Evolutionary conservation across 2,113 vertebrate species (phyloP), one percentile per base, ranked within the genome.

Genomic region (Hippocampus barbouri): DNA sequence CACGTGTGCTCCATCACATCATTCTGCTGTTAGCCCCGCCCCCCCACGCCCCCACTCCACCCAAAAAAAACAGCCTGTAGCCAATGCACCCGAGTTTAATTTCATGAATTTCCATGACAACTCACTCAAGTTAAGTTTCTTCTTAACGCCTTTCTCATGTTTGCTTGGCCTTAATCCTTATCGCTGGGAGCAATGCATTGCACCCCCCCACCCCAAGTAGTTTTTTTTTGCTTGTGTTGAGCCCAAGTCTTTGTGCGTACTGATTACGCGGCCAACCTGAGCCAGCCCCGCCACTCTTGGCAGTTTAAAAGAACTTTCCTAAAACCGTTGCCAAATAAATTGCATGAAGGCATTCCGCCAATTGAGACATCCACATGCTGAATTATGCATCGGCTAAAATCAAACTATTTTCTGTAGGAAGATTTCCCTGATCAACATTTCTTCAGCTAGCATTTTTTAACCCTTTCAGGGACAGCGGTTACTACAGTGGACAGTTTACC

Each of bases 311-410:
- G 43, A 74, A 75, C 78, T 75, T 66, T 57, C 64, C n/a, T 5
- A 64, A 61, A 49, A 18, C 64, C 71, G 76, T 49, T 70, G 59
- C 43, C 59, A 87, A 87, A 70, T 81, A 74, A 76, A 85, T 85
- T 61, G 73, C 45, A 69, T 76, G 41, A 49, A 76, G 72, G 77
- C 66, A 51, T 80, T 53, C 60, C 68, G 77, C 85, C 89, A 90
- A 91, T 91, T 87, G 87, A 91, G 82, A 82, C 72, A 71, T 83
- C 79, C 69, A 74, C 74, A 72, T 81, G 60, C 62, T 91, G 75
- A 91, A 90, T 92, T 85, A 92, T 89, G 74, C 69, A 90, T 89
- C 70, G 74, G 75, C 75, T 85, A 67, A 79, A 89, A 79, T 83
- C 63, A 76, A 76, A 76, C 70, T 62, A 21, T 75, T 84, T 77